phyloP scores from a whole-genome alignment of 2,797 vertebrate genomes.

The Pseudocheirus occidentalis region DNA sequence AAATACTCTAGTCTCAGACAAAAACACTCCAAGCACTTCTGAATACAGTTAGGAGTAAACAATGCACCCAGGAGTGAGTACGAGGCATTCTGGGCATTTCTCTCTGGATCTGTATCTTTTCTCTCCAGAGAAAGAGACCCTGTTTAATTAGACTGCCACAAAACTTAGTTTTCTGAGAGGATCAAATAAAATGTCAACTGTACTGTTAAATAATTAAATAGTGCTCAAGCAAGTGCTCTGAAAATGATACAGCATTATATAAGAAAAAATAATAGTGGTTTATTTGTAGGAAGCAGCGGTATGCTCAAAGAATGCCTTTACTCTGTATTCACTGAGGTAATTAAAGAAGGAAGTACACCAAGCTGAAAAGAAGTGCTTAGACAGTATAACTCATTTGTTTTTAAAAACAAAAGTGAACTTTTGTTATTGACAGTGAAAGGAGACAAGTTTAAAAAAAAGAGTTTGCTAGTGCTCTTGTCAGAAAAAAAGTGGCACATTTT shows the following conservation, averaged over 20 bases:
- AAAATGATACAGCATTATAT: neutral
- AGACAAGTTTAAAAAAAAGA: neutral
- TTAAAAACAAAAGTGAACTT: neutral
- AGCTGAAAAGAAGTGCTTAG: neutral
- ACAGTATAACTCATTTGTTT: conserved; percentile 3
- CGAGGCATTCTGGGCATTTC: neutral
- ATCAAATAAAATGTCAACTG: neutral
- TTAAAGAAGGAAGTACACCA: neutral
- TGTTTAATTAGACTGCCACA: neutral
- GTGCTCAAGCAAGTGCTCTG: neutral
- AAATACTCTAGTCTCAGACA: neutral
- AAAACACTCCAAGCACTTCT: neutral
- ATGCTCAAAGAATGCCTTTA: neutral
- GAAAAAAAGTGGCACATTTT: neutral
- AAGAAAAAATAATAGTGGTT: neutral
- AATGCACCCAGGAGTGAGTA: neutral
- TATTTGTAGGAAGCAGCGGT: neutral
- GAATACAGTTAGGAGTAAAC: neutral
- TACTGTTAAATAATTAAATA: neutral
- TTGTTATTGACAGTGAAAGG: neutral
- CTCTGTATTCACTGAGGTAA: neutral
- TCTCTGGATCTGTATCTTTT: neutral
- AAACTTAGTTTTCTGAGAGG: neutral
- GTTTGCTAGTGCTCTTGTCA: neutral
- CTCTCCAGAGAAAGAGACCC: neutral